These are phyloP conservation scores for Drosophila sp. DNA, from an alignment of 1,140 invertebrate species.

Conservation along the genomic window DNA sequence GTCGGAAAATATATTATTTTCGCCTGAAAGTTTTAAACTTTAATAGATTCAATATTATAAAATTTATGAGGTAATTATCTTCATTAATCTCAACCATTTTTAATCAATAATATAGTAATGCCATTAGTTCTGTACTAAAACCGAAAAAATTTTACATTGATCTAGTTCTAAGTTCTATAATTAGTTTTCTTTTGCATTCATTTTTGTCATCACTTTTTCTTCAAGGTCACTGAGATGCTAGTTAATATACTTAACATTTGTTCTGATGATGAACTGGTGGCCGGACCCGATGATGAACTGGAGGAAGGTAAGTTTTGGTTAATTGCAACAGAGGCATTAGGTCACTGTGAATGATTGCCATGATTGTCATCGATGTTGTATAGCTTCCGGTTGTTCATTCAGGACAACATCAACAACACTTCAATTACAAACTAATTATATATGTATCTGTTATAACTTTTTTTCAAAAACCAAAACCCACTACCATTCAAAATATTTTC, in stretches of 20 bases:
- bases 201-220: slow-evolving; percentile 47
- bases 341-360: slow-evolving; percentile 12
- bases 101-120: too few species aligned
- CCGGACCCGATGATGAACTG: slow-evolving; percentile 96
- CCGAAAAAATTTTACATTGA: too few species aligned
- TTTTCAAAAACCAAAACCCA: slow-evolving; percentile 56
- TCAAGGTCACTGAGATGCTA: slow-evolving; percentile 98
- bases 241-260: slow-evolving; percentile 99
- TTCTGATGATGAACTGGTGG: slow-evolving; percentile 99
- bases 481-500: slow-evolving; percentile 37
- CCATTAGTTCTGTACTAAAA: too few species aligned
- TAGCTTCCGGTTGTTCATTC: slow-evolving; percentile 41
- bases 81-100: too few species aligned
- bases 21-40: too few species aligned
- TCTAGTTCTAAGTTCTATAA: not conserved
- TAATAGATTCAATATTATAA: too few species aligned
- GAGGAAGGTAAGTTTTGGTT: slow-evolving; percentile 92
- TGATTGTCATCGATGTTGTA: slow-evolving; percentile 62
- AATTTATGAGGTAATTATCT: too few species aligned
- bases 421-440: slow-evolving; percentile 55
- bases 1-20: too few species aligned
- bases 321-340: not conserved
- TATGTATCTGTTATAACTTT: slow-evolving; percentile 62
- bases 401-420: slow-evolving; percentile 45
- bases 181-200: not conserved